Conservation (phyloP, 2,113 vertebrate genomes). For the Pycnonotus jocosus region DNA sequence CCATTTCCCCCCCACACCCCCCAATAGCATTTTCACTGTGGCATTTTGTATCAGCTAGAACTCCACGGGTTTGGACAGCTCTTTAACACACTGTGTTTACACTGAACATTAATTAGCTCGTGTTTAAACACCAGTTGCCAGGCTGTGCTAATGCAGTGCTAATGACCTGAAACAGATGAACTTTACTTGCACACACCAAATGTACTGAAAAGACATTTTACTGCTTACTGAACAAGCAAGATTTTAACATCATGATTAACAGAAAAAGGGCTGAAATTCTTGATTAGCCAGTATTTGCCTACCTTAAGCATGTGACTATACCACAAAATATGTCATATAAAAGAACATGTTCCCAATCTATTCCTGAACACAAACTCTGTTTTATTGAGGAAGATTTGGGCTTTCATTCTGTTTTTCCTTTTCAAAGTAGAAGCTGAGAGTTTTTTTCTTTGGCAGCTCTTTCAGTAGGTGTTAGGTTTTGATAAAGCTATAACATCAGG, state of each 20-base stretch:
- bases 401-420: background rate
- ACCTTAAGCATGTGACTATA: background rate
- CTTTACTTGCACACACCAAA: background rate
- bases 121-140: constrained; percentile 30
- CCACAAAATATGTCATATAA: background rate
- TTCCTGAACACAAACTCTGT: background rate
- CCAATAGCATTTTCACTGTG: background rate
- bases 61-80: background rate
- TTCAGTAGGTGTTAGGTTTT: background rate
- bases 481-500: background rate
- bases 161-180: constrained; percentile 51
- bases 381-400: background rate
- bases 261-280: background rate
- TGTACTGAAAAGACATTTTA: background rate
- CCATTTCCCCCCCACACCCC: background rate
- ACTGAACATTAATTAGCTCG: background rate
- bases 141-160: constrained; percentile 15
- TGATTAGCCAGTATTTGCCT: background rate
- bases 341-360: background rate
- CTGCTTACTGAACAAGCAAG: background rate
- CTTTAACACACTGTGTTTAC: background rate
- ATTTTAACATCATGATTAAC: background rate
- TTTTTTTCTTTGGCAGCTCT: background rate
- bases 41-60: background rate
- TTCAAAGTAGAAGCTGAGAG: background rate